Conservation (phyloP, 2,888 invertebrate species). For the Sarcophaga carnaria region DNA sequence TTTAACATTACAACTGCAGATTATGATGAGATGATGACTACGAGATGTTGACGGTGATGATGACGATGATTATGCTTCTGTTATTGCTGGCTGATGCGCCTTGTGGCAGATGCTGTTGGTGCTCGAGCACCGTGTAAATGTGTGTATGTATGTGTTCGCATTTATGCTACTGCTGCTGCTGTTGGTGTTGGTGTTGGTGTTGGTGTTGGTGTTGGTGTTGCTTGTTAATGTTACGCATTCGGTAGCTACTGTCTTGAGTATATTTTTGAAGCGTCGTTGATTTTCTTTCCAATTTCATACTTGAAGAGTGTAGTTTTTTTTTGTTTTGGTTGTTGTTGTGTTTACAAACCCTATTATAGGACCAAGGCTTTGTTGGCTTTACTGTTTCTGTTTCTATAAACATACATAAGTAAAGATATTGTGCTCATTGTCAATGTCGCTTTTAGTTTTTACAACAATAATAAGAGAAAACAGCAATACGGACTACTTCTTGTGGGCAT, state of each 20-base stretch:
- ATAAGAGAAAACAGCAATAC: not conserved
- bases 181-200: slow-evolving; percentile 50
- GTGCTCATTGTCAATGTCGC: slow-evolving; percentile 71
- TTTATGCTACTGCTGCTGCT: slow-evolving; percentile 42
- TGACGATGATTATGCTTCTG: slow-evolving; percentile 57
- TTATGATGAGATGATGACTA: slow-evolving; percentile 68
- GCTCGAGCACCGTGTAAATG: too few relatives aligned
- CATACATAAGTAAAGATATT: slow-evolving; percentile 21
- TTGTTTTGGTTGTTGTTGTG: not conserved
- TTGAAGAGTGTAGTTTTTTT: not conserved
- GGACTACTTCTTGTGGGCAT: slow-evolving; percentile 59
- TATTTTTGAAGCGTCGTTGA: slow-evolving; percentile 58
- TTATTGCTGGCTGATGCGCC: slow-evolving; percentile 32
- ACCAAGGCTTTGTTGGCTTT: slow-evolving; percentile 51
- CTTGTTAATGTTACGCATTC: slow-evolving; percentile 68
- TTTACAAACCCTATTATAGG: slow-evolving; percentile 59
- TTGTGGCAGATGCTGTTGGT: slow-evolving; percentile 51
- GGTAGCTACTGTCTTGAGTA: slow-evolving; percentile 58
- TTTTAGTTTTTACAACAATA: slow-evolving; percentile 52
- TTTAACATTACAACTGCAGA: slow-evolving; percentile 65
- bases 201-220: slow-evolving; percentile 55
- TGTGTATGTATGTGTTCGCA: not conserved
- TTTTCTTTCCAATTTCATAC: slow-evolving; percentile 64
- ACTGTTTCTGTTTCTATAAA: not conserved
- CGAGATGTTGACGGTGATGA: slow-evolving; percentile 29